A percentile compares a stretch with the other conserved stretches of the same genome.
These are phyloP conservation scores for Latrodectus geometricus DNA, from an alignment of 1,140 invertebrate species.

Conservation along the genomic window DNA sequence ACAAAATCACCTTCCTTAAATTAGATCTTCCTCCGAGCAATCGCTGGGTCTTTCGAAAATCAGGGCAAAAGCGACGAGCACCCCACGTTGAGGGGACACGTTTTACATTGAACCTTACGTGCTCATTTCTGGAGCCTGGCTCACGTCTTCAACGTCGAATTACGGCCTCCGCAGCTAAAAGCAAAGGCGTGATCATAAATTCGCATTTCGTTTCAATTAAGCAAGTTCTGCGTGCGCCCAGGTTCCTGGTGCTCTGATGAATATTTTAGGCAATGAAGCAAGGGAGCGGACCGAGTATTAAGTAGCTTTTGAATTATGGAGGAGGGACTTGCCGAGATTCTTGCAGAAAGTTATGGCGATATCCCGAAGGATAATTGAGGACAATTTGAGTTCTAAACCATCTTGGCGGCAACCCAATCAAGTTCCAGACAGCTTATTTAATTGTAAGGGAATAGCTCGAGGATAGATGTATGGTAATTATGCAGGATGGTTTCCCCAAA, in stretches of 20 bases:
- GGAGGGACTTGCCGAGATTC: neutral
- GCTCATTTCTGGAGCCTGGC: slow-evolving; percentile 21
- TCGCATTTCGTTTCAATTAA: slow-evolving; percentile 57
- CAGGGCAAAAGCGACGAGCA: neutral
- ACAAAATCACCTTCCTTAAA: slow-evolving; percentile 13
- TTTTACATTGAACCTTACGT: slow-evolving; percentile 46
- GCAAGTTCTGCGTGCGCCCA: neutral
- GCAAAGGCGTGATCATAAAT: slow-evolving; percentile 24
- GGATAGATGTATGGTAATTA: neutral
- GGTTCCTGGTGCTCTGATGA: slow-evolving; percentile 17
- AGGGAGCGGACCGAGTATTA: slow-evolving; percentile 1
- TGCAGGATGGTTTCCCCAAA: neutral
- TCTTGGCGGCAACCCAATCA: neutral
- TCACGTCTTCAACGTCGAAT: slow-evolving; percentile 47
- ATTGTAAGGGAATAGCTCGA: neutral
- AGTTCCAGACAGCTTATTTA: neutral
- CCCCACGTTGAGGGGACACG: slow-evolving; percentile 5
- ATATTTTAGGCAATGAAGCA: slow-evolving; percentile 41
- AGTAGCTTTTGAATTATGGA: slow-evolving; percentile 34
- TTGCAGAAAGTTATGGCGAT: slow-evolving; percentile 11
- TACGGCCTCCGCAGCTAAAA: slow-evolving; percentile 13
- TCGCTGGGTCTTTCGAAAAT: neutral
- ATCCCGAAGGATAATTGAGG: slow-evolving; percentile 18
- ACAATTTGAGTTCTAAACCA: slow-evolving; percentile 8
- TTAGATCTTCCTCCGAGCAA: neutral